phyloP scores from a whole-genome alignment of 2,113 vertebrate species.

The Sterrhoptilus dennistouni region DNA sequence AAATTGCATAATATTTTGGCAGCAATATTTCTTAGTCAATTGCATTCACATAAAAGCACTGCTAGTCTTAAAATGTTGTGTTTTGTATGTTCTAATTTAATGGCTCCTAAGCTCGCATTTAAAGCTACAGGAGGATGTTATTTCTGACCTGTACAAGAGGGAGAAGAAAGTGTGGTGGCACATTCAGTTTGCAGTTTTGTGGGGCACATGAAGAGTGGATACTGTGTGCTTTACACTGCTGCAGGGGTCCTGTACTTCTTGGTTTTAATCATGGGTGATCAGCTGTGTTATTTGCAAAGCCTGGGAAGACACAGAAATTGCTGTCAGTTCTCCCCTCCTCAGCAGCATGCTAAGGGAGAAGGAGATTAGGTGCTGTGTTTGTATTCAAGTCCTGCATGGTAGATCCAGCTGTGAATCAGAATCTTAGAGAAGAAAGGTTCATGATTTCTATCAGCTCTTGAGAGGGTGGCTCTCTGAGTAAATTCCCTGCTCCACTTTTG shows the following conservation, averaged over 20 bases:
- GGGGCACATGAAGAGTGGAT: not conserved
- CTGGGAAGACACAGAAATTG: not conserved
- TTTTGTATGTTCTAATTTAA: not conserved
- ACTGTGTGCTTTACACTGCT: not conserved
- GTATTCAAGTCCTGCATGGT: not conserved
- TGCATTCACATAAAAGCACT: not conserved
- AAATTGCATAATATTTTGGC: not conserved
- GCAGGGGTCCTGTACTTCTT: not conserved
- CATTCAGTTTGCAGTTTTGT: rapidly evolving
- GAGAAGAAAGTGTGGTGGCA: not conserved
- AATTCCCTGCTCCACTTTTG: not conserved
- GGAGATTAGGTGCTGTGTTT: not conserved
- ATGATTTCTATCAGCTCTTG: not conserved
- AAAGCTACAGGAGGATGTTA: not conserved
- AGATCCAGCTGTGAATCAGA: not conserved
- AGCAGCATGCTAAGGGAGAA: not conserved
- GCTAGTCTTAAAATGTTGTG: not conserved
- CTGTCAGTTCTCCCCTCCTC: not conserved
- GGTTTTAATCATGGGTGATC: not conserved
- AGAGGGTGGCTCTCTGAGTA: not conserved
- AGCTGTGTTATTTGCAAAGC: not conserved
- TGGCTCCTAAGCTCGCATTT: not conserved
- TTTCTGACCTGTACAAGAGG: not conserved
- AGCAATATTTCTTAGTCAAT: not conserved
- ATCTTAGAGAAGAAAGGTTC: not conserved